phyloP scores from a whole-genome alignment of 2,113 vertebrate species.

The Penelope pileata region DNA sequence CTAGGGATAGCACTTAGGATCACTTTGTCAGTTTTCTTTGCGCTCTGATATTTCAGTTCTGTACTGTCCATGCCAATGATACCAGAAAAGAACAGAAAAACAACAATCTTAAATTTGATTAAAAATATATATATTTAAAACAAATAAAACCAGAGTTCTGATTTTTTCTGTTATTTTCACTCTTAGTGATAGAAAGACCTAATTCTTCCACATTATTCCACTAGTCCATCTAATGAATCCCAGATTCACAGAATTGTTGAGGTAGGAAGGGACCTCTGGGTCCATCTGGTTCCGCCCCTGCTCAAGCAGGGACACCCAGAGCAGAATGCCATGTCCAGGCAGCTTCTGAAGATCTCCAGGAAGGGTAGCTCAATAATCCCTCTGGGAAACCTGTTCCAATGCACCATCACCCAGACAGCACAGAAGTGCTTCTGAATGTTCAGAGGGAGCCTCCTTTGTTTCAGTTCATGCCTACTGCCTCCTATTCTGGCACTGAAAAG shows the following conservation, averaged over 20 bases:
- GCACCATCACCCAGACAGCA: neutral
- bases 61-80: neutral
- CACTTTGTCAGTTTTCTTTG: neutral
- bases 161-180: neutral
- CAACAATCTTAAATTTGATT: neutral
- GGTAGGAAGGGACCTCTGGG: neutral
- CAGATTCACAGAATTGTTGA: neutral
- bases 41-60: neutral
- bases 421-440: neutral
- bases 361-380: neutral
- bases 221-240: neutral
- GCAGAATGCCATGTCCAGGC: neutral
- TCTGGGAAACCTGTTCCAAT: neutral
- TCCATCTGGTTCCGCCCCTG: neutral
- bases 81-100: neutral
- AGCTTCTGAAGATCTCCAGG: neutral
- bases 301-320: neutral
- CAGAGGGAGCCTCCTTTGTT: neutral
- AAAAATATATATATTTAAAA: neutral
- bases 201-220: neutral
- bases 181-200: neutral
- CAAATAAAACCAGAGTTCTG: neutral
- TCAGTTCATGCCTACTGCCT: neutral
- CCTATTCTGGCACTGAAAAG: neutral
- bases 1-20: neutral